phyloP scores from a whole-genome alignment of 2,888 invertebrate genomes.

The Drosophila imparisetae region DNA sequence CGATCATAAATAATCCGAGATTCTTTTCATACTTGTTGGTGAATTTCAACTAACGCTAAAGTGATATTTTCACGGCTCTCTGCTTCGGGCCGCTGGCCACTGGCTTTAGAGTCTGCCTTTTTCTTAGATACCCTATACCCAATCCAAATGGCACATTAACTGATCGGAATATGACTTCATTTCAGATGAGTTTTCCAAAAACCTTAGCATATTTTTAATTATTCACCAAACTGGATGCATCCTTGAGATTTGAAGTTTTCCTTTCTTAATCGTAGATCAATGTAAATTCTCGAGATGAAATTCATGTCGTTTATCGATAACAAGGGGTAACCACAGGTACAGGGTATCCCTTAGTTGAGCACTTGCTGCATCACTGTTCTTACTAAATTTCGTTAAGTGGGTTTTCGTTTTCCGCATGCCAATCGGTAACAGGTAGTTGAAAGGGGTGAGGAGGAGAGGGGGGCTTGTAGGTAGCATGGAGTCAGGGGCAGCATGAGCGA shows the following conservation, averaged over 20 bases:
- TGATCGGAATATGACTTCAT: neutral
- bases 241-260: neutral
- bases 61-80: slow-evolving; percentile 27
- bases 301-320: neutral
- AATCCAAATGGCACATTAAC: neutral
- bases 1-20: slow-evolving; percentile 20
- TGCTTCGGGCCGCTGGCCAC: slow-evolving; percentile 42
- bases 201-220: neutral
- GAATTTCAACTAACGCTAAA: slow-evolving; percentile 20
- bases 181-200: neutral
- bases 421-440: slow-evolving; percentile 24
- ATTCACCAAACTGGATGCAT: neutral
- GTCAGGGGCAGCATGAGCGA: slow-evolving; percentile 1
- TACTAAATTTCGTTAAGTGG: slow-evolving; percentile 12
- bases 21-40: slow-evolving; percentile 24
- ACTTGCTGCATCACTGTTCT: no score
- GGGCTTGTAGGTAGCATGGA: neutral
- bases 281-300: neutral
- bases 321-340: neutral
- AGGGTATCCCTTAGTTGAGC: slow-evolving; percentile 4
- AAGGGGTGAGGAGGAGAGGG: neutral
- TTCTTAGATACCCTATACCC: neutral
- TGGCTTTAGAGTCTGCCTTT: slow-evolving; percentile 33
- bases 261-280: neutral
- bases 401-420: slow-evolving; percentile 67